Base-by-base conservation (phyloP, 2,797 vertebrate species). In the Eurystomus glaucurus region DNA sequence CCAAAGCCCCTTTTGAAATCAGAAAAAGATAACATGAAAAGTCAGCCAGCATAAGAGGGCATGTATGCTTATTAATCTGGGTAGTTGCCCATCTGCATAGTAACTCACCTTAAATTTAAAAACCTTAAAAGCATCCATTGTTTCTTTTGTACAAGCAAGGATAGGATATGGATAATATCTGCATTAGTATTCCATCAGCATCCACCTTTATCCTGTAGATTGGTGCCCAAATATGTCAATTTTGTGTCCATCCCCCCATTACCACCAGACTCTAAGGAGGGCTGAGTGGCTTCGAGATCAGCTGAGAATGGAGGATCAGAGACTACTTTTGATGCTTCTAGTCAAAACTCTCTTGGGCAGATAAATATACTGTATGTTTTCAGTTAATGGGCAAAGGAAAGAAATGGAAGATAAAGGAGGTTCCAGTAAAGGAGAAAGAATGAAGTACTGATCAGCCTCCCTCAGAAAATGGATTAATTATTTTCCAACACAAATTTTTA, bases 401-500 rank as follows among this genome's bases (percentile, higher is more conserved):
- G 41, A 37, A 79, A 51, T 66, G 10, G 91, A 51, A 77, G 58
- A 62, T 81, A 86, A 85, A 87, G n/a, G n/a, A 93, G 20, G 9
- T 51, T 41, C 52, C 89, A 28, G 26, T 35, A 80, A 83, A 55
- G 48, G 39, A 79, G 71, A 66, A 95, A 78, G 68, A 92, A 82
- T 41, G 62, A 92, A 90, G 35, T 66, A 76, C 37, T 62, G 28
- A 91, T 93, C 57, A 66, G 26, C 25, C 46, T 82, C 1, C 51
- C 26, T 81, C 58, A 66, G 50, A 62, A 66, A 92, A 85, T 9
- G 43, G 22, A 87, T 79, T 88, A 66, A 81, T 93, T 94, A 61
- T 87, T 92, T 97, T 91, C 33, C 88, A 78, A 79, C 58, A 87
- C 11, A 72, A 70, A 54, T 37, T 79, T 78, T 92, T 92, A 55